phyloP scores from a whole-genome alignment of 2,888 invertebrate species.

The Choristoneura rosaceana region DNA sequence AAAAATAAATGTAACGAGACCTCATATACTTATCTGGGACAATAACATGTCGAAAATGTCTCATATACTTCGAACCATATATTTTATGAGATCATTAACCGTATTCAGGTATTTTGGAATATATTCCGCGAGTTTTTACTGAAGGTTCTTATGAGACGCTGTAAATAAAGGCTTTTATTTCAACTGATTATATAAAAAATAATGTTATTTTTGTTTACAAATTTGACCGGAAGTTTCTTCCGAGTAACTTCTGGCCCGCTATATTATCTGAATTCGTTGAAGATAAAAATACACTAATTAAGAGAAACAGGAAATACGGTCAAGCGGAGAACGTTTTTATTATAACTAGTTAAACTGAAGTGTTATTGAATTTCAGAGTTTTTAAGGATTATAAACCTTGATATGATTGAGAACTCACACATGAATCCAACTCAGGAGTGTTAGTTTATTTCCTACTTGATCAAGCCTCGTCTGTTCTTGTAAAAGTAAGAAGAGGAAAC shows the following conservation, averaged over 20 bases:
- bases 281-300: background rate
- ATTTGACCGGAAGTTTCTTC: constrained; percentile 11
- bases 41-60: constrained; percentile 7
- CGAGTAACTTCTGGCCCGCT: background rate
- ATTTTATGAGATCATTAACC: constrained; percentile 13
- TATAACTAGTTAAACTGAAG: background rate
- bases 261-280: background rate
- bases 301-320: background rate
- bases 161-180: constrained; percentile 19
- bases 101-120: constrained; percentile 8
- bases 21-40: background rate
- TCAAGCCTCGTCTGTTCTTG: no score
- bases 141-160: constrained; percentile 26
- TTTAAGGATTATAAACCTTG: background rate
- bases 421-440: no score
- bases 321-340: background rate
- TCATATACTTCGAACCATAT: constrained; percentile 13
- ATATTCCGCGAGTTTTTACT: background rate
- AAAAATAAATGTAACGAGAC: background rate
- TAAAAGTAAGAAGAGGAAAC: no score
- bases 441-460: no score
- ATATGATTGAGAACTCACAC: no score
- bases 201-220: background rate
- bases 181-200: background rate
- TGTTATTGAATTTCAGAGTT: background rate